Conservation (phyloP, 2,113 vertebrate genomes). For the Todiramphus chloris region DNA sequence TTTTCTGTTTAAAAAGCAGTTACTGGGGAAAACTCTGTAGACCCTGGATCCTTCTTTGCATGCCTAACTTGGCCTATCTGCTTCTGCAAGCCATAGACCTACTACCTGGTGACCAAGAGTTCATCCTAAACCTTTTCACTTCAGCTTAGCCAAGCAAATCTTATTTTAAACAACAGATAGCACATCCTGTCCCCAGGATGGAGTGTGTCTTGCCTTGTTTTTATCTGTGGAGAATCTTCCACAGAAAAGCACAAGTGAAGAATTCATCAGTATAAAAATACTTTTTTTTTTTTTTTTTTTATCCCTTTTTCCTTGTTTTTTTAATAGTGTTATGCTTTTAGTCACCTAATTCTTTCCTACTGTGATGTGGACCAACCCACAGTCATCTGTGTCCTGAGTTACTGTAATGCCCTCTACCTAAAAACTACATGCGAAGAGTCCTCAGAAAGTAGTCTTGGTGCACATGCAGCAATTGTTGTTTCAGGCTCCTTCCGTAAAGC, state of each 20-base stretch:
- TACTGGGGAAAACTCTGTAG: background rate
- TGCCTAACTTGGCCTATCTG: background rate
- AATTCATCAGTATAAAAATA: background rate
- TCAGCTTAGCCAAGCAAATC: background rate
- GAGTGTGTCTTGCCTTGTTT: background rate
- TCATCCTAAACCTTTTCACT: conserved; percentile 5
- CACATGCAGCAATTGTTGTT: background rate
- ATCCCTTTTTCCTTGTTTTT: background rate
- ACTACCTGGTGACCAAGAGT: background rate
- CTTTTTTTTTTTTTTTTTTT: background rate
- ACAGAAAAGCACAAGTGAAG: conserved; percentile 20
- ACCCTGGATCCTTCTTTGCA: conserved; percentile 24
- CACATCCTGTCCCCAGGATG: background rate
- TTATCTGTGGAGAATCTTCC: background rate
- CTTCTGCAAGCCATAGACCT: conserved; percentile 31
- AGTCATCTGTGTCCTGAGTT: background rate
- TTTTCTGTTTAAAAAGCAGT: conserved; percentile 27
- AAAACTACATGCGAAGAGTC: background rate
- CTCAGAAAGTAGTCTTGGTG: background rate
- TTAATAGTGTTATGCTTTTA: background rate
- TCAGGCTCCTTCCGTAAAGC: background rate
- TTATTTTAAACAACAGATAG: background rate
- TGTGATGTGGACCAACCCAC: background rate
- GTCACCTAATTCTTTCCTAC: background rate
- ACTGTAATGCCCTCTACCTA: background rate